These are phyloP conservation scores for Myotis lucifugus DNA, from an alignment of 2,113 vertebrate genomes.

Conservation along the genomic window DNA sequence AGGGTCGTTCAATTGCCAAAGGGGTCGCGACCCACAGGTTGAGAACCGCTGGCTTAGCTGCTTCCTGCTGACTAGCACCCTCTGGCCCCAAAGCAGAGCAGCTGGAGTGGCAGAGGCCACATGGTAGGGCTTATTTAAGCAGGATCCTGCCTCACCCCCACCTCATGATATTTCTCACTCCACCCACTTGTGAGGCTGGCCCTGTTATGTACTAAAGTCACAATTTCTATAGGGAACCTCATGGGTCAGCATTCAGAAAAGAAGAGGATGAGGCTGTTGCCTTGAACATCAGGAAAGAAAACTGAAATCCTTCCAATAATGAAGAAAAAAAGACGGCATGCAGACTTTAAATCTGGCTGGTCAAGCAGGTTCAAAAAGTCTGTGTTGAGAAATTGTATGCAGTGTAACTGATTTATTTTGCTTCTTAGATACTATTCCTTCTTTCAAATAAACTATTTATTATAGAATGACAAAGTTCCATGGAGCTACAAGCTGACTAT, in stretches of 20 bases:
- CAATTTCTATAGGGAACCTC: background rate
- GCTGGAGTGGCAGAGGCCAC: background rate
- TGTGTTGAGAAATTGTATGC: background rate
- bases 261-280: background rate
- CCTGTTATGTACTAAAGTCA: background rate
- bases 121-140: background rate
- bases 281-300: background rate
- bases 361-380: background rate
- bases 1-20: too few species aligned
- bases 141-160: background rate
- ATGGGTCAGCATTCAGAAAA: background rate
- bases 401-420: background rate
- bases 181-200: background rate
- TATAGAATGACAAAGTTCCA: background rate
- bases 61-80: background rate
- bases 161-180: background rate
- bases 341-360: background rate
- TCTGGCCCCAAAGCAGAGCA: background rate
- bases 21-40: too few species aligned
- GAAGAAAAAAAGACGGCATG: background rate
- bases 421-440: background rate
- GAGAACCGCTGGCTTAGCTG: too few species aligned
- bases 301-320: background rate
- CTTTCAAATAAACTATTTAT: constrained; percentile 41
- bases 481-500: background rate